These are phyloP conservation scores for Numida meleagris DNA, from an alignment of 2,113 vertebrate species.

Conservation along the genomic window DNA sequence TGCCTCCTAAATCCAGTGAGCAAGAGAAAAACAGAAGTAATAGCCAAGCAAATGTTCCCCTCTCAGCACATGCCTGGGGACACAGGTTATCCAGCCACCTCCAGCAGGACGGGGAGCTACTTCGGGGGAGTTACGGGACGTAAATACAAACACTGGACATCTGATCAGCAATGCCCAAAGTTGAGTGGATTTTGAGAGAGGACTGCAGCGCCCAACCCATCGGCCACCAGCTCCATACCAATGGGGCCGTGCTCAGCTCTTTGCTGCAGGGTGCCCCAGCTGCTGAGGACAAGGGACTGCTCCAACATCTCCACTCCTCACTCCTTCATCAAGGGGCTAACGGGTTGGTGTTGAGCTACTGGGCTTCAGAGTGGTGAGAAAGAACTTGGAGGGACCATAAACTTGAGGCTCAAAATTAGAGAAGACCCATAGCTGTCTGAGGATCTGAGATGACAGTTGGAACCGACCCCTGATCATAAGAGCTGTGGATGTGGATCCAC, in stretches of 20 bases:
- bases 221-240: background rate
- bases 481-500: background rate
- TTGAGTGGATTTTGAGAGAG: background rate
- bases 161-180: background rate
- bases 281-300: background rate
- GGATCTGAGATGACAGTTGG: background rate
- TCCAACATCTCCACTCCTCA: background rate
- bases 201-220: background rate
- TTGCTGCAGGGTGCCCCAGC: background rate
- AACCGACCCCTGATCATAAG: background rate
- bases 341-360: background rate
- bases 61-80: background rate
- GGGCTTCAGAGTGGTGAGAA: background rate
- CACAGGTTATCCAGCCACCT: background rate
- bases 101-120: background rate
- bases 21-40: conserved; percentile 44
- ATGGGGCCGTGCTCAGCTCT: background rate
- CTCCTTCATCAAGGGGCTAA: background rate
- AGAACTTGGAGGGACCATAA: background rate
- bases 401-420: background rate
- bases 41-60: conserved; percentile 40
- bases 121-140: background rate
- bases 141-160: background rate
- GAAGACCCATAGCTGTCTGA: background rate
- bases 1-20: conserved; percentile 39